Evolutionary conservation across 2,113 vertebrate species (phyloP), one percentile per base, ranked within the genome.

Genomic region (Oplegnathus fasciatus): DNA sequence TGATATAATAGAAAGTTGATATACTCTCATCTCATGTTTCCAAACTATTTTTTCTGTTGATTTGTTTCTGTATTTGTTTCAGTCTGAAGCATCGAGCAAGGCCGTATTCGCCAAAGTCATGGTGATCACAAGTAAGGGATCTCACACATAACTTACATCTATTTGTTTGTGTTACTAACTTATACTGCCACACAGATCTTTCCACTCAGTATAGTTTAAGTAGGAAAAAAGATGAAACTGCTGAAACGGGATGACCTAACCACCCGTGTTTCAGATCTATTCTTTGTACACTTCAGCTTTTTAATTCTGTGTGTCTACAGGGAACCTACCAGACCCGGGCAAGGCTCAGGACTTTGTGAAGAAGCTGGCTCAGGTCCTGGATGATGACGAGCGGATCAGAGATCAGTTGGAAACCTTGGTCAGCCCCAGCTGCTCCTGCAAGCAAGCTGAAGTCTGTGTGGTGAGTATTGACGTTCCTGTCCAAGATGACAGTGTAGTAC

Each of bases 261-360:
- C 15, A 5, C 4, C 40, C 15, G 66, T 9, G 37, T 22, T 65
- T 73, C 17, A 74, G 20, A n/a, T 74, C 6, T 2, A 34, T 44
- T 30, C 28, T 5, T 20, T 26, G 26, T 66, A 62, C n/a, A 72
- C 34, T 17, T 48, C 13, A 48, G 6, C 26, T 75, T 76, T n/a
- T 79, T 34, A 17, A 57, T 61, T 57, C 2, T 75, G 24, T 82
- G 18, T 80, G 54, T 75, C 46, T 68, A 3, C 8, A 99, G 98
- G 96, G 92, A 99, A 99, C 91, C 95, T 99, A 83, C 98, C 98
- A 57, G 98, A 99, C 94, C 98, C 98, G 10, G 98, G 98, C n/a
- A 99, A 99, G 91, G 97, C 98, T 54, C 98, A 99, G 93, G 98
- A 99, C 94, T 99, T 99, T 93, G 98, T 99, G 93, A 99, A 99